Conservation (phyloP, 2,888 invertebrate species). For the Helleia helle region DNA sequence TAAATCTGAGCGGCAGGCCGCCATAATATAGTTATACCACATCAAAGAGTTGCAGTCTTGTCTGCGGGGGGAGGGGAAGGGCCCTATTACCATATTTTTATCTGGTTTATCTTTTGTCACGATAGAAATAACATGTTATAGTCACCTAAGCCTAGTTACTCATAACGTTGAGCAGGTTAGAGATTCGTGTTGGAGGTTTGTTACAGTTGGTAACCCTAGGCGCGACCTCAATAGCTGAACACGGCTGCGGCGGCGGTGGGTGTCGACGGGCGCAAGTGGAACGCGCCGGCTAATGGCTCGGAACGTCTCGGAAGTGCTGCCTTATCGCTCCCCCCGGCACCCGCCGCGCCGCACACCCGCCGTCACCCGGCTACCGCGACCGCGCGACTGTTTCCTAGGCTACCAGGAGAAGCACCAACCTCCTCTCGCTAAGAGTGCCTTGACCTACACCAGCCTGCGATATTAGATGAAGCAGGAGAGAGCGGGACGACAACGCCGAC, state of each 20-base stretch:
- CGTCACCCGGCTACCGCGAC: conserved; percentile 31
- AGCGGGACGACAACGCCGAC: conserved; percentile 3
- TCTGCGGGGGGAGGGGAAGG: no score
- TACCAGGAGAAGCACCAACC: no score
- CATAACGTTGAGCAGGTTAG: no score
- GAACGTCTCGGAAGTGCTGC: conserved; percentile 56
- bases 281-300: conserved; percentile 47
- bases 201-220: background rate
- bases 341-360: conserved; percentile 17
- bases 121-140: no score
- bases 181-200: no score
- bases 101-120: no score
- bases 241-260: no score
- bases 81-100: no score
- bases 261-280: background rate
- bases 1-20: no score
- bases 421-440: background rate
- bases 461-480: background rate
- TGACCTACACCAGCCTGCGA: conserved; percentile 1
- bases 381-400: conserved; percentile 33
- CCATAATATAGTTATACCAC: no score
- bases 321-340: conserved; percentile 33
- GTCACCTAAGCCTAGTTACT: no score
- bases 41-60: no score
- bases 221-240: background rate